phyloP scores from a whole-genome alignment of 2,797 vertebrate genomes.

The Karalla daura region DNA sequence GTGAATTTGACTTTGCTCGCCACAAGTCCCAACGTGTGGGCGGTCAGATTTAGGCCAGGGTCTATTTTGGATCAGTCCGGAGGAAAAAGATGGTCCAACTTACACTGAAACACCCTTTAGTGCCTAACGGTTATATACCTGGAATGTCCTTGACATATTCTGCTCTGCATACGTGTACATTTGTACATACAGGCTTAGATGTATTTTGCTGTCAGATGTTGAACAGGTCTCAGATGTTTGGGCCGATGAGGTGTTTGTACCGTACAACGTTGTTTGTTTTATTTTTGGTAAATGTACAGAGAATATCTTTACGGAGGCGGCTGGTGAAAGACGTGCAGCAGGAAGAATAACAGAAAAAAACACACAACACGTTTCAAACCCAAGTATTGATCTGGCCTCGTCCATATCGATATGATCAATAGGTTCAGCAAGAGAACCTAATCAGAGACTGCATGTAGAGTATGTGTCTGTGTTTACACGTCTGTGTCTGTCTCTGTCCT shows the following conservation, averaged over 20 bases:
- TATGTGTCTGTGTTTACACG: constrained; percentile 50
- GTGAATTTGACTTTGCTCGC: constrained; percentile 15
- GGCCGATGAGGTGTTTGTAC: constrained; percentile 57
- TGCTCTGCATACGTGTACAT: constrained; percentile 77
- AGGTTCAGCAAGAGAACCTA: constrained; percentile 1
- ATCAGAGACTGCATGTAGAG: constrained; percentile 62
- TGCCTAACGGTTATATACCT: constrained; percentile 83
- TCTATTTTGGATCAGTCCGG: constrained; percentile 63
- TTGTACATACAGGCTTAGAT: constrained; percentile 75
- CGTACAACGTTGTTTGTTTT: constrained; percentile 56
- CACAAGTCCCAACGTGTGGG: constrained; percentile 18
- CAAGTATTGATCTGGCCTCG: neutral
- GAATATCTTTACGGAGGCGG: constrained; percentile 37
- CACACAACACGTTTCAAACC: neutral
- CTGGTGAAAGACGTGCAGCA: constrained; percentile 1
- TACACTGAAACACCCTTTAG: constrained; percentile 83
- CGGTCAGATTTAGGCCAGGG: constrained; percentile 48
- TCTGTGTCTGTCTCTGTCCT: constrained; percentile 48
- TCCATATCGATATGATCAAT: constrained; percentile 3
- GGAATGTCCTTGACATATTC: constrained; percentile 80
- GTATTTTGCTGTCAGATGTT: constrained; percentile 66
- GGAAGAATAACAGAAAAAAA: neutral
- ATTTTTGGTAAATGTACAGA: constrained; percentile 67
- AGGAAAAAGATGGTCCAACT: constrained; percentile 72
- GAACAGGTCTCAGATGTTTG: constrained; percentile 31